Base-by-base conservation (phyloP, 2,113 vertebrate species). In the Tetrax tetrax region DNA sequence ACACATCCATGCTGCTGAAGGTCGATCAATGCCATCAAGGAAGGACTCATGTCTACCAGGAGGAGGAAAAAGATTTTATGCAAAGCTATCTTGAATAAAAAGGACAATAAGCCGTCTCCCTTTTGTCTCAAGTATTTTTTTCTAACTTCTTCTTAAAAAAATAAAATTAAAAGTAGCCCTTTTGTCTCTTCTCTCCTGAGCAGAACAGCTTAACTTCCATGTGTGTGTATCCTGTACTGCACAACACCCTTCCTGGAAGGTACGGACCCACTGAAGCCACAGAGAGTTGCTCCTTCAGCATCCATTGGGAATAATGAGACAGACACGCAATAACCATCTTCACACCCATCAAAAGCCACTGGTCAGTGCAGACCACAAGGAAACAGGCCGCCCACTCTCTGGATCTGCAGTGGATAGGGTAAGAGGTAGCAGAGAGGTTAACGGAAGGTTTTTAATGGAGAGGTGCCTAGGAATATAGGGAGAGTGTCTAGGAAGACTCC, bases 21-120 rank as follows among this genome's bases (percentile, higher is more conserved):
- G 50, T 21, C 12, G 35, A 45, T 71, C 50, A 20, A 7, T 29
- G 28, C 33, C 48, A 35, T 31, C 61, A 35, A 10, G 31, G 29
- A 48, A 22, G 15, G 38, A 61, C 15, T 28, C 11, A 5, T 6
- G 3, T 53, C 61, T 56, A 20, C 43, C 10, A 48, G 29, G 31
- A 37, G 15, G 13, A n/a, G 29, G 23, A 31, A 85, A 20, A 48
- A 61, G 23, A 48, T 38, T 63, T 91, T 41, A 31, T 10, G 41
- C 8, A n/a, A 80, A 76, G 43, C 10, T 33, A 5, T 29, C 29
- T 25, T 43, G 63, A 37, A 54, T 33, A 15, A 69, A 85, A 76
- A 9, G 14, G 0, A 35, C 25, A 53, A 23, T 10, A 63, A 38
- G 8, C 4, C 1, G 1, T 27, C 43, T 63, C 28, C 28, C 14